Evolutionary conservation across 2,113 vertebrate genomes (phyloP).

Genomic region (Entomyzon cyanotis): DNA sequence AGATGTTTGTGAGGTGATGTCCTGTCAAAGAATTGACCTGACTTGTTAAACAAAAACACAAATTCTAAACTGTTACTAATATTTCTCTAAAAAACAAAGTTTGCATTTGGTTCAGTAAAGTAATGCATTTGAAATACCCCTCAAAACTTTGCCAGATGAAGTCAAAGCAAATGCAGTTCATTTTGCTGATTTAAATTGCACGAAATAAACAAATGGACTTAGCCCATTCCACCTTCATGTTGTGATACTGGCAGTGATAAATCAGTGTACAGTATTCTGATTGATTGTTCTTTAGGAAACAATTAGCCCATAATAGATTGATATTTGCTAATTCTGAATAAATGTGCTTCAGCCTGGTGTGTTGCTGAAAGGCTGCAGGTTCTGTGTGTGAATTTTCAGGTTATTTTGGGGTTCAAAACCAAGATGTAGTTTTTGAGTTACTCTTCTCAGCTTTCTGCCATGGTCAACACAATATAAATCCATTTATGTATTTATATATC

Average conservation of each 20-base stretch:
- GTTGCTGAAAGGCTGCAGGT: background rate
- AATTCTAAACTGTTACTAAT: background rate
- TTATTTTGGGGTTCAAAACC: background rate
- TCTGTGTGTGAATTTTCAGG: background rate
- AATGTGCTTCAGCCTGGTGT: background rate
- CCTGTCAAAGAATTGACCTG: background rate
- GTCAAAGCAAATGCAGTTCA: background rate
- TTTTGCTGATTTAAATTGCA: constrained; percentile 36
- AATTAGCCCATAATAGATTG: background rate
- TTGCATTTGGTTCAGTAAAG: background rate
- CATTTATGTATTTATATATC: background rate
- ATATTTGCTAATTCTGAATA: background rate
- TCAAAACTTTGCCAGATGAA: constrained; percentile 49
- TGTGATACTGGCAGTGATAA: constrained; percentile 26
- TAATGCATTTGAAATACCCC: constrained; percentile 1
- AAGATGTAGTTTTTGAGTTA: background rate
- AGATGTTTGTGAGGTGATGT: background rate
- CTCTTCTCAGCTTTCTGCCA: background rate
- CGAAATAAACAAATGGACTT: background rate
- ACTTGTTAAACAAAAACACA: background rate
- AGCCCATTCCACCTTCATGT: background rate
- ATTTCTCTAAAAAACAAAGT: background rate
- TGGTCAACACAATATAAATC: background rate
- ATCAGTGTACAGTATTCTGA: constrained; percentile 15
- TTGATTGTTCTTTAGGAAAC: constrained; percentile 8